Percentiles rank a stretch among this genome's conserved stretches.
phyloP scores from a whole-genome alignment of 2,797 vertebrate genomes.

The Pseudochromis fuscus region DNA sequence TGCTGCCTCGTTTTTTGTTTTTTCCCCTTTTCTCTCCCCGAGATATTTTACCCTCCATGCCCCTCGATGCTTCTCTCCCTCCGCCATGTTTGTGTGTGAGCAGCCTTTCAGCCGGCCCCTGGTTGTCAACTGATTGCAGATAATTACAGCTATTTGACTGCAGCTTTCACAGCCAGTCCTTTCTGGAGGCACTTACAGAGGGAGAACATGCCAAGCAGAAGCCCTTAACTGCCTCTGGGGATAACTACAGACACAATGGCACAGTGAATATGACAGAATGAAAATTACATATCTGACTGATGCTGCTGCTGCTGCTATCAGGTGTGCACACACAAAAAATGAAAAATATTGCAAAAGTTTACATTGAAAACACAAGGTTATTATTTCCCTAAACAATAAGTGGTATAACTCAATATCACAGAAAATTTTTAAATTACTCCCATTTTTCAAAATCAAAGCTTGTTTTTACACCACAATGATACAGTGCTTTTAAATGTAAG shows the following conservation, averaged over 20 bases:
- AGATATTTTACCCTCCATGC: constrained; percentile 49
- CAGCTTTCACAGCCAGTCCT: constrained; percentile 79
- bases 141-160: constrained; percentile 87
- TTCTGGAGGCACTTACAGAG: constrained; percentile 80
- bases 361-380: background rate
- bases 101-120: constrained; percentile 78
- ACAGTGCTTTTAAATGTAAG: background rate
- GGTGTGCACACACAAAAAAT: constrained; percentile 18
- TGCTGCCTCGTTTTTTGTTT: constrained; percentile 45
- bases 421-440: background rate
- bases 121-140: constrained; percentile 82
- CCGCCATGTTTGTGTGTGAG: constrained; percentile 71
- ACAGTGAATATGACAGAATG: constrained; percentile 52
- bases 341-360: constrained; percentile 9
- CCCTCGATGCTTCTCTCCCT: constrained; percentile 43
- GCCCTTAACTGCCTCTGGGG: constrained; percentile 70
- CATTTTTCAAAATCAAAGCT: background rate
- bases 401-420: background rate
- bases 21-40: constrained; percentile 38
- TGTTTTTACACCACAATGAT: background rate
- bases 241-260: constrained; percentile 66
- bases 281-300: constrained; percentile 50
- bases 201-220: constrained; percentile 76
- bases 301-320: constrained; percentile 31
- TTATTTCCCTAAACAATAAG: background rate